Evolutionary conservation across 2,797 vertebrate species (phyloP).

Genomic region (Eremophila alpestris): DNA sequence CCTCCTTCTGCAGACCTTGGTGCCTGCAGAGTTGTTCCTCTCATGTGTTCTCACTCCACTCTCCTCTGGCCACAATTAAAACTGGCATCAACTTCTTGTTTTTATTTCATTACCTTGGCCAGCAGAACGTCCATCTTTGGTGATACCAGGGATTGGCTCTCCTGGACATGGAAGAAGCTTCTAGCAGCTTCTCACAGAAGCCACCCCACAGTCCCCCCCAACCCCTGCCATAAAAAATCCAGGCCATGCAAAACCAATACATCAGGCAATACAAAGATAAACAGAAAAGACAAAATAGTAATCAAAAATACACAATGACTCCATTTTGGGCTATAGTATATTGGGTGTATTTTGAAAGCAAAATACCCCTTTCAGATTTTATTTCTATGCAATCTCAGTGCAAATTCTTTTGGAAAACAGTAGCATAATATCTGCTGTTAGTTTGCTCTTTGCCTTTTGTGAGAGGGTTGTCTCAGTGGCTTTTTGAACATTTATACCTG

Average conservation of each 20-base stretch:
- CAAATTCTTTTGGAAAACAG: neutral
- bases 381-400: neutral
- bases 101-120: neutral
- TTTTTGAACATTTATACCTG: neutral
- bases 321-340: neutral
- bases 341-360: neutral
- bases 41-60: no score
- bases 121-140: accelerated
- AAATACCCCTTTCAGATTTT: neutral
- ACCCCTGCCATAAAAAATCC: neutral
- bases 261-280: neutral
- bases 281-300: neutral
- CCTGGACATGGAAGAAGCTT: neutral
- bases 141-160: neutral
- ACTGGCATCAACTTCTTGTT: neutral
- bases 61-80: neutral
- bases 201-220: no score
- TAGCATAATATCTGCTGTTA: neutral
- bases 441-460: neutral
- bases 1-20: neutral
- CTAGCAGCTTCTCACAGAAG: neutral
- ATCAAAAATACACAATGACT: neutral
- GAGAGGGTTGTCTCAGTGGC: neutral
- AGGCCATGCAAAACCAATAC: neutral
- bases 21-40: neutral